Evolutionary conservation across 2,113 vertebrate genomes (phyloP).

Genomic region (Ceyx margarethae): DNA sequence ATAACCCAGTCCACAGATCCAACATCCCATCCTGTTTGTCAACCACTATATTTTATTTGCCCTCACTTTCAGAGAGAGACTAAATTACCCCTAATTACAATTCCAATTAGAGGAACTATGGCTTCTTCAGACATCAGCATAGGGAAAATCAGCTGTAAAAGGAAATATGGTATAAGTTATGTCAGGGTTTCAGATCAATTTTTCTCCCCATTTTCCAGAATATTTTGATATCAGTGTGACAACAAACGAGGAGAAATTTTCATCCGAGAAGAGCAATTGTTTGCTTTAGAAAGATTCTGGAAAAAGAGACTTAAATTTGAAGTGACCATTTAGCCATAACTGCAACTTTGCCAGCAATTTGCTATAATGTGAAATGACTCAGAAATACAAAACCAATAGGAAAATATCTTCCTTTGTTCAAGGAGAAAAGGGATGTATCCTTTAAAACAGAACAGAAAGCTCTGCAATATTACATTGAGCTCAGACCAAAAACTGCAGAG

Average conservation of each 20-base stretch:
- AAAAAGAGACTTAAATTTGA: not conserved
- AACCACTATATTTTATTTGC: not conserved
- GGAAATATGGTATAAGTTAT: not conserved
- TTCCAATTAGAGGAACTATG: not conserved
- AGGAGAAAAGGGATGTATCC: not conserved
- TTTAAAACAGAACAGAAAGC: conserved; percentile 2
- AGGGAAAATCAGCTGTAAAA: not conserved
- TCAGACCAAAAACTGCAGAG: not conserved
- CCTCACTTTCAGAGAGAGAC: not conserved
- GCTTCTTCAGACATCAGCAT: not conserved
- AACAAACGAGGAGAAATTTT: not conserved
- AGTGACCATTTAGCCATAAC: conserved; percentile 26
- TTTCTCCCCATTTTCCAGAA: not conserved
- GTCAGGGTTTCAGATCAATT: not conserved
- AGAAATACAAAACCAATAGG: not conserved
- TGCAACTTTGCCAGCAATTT: not conserved
- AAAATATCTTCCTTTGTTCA: not conserved
- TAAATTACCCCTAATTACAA: conserved; percentile 13
- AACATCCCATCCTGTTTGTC: not conserved
- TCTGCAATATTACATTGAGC: not conserved
- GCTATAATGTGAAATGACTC: not conserved
- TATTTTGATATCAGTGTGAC: not conserved
- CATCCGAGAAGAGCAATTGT: not conserved
- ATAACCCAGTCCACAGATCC: not conserved
- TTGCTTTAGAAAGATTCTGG: not conserved